Conservation (phyloP, 2,113 vertebrate genomes). For the Baryphthengus martii region DNA sequence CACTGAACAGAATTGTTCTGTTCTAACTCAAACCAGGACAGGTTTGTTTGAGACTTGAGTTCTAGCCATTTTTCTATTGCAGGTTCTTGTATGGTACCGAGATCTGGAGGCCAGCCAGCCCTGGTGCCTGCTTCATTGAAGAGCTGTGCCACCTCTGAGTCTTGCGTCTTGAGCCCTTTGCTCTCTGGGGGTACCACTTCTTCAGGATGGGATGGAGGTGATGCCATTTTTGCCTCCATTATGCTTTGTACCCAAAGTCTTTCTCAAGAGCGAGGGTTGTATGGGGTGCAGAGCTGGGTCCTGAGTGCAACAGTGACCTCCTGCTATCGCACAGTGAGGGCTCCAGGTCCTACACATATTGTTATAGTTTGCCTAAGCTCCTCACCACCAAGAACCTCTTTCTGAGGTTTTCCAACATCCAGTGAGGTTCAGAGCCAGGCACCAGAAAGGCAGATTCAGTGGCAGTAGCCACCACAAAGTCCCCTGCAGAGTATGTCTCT, state of each 20-base stretch:
- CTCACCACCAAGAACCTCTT: background rate
- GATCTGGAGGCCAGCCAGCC: background rate
- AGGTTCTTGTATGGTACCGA: background rate
- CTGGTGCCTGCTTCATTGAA: background rate
- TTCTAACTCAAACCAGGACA: too few species aligned
- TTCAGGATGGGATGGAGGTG: background rate
- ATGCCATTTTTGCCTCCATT: background rate
- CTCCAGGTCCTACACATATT: background rate
- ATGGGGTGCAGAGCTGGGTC: background rate
- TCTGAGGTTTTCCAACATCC: background rate
- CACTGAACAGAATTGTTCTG: too few species aligned
- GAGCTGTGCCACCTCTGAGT: background rate
- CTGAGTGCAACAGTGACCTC: background rate
- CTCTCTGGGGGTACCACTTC: background rate
- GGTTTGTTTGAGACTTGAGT: too few species aligned
- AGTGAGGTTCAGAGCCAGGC: background rate
- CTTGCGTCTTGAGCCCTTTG: background rate
- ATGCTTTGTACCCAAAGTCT: background rate
- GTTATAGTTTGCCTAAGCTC: background rate
- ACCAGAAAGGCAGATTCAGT: background rate
- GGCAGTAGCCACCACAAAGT: background rate
- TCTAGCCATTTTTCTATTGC: background rate
- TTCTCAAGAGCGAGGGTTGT: accelerated
- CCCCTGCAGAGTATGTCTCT: background rate
- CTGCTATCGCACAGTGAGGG: background rate